Evolutionary conservation across 2,113 vertebrate genomes (phyloP).

Genomic region (Corythaixoides concolor): DNA sequence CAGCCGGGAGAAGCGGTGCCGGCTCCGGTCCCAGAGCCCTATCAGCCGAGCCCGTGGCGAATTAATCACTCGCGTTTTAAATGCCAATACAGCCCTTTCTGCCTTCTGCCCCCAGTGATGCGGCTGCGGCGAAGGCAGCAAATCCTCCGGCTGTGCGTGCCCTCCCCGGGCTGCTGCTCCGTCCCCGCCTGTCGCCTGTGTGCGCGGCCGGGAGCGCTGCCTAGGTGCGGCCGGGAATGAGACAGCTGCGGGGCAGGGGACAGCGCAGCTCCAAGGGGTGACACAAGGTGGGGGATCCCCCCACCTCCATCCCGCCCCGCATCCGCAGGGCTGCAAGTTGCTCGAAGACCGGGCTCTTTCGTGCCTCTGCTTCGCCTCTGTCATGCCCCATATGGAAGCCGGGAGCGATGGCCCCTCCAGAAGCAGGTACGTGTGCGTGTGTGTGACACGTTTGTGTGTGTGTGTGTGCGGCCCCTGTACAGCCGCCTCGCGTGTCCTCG

Average conservation of each 20-base stretch:
- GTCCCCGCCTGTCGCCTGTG: constrained; percentile 38
- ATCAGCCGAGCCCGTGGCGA: constrained; percentile 1
- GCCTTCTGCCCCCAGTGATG: constrained; percentile 53
- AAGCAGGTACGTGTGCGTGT: constrained; percentile 31
- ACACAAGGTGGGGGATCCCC: constrained; percentile 9
- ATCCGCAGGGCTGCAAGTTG: constrained; percentile 31
- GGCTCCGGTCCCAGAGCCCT: not conserved
- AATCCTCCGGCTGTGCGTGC: constrained; percentile 40
- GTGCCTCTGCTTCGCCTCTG: not conserved
- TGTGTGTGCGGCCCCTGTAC: constrained; percentile 11
- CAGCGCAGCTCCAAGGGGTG: constrained; percentile 17
- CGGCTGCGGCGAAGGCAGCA: constrained; percentile 65
- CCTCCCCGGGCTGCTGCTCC: constrained; percentile 24
- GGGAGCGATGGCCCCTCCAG: constrained; percentile 9
- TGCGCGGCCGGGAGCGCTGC: constrained; percentile 35
- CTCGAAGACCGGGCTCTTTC: not conserved
- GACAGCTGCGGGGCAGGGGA: constrained; percentile 18
- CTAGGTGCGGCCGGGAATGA: constrained; percentile 41
- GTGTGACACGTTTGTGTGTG: not conserved
- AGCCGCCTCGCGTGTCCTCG: constrained; percentile 11
- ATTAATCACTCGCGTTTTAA: constrained; percentile 36
- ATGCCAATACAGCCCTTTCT: constrained; percentile 52
- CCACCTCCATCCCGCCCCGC: not conserved
- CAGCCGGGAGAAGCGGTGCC: constrained; percentile 3
- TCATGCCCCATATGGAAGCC: constrained; percentile 20